Evolutionary conservation across 1,140 invertebrate genomes (phyloP).

Genomic region (Diuraphis noxia): DNA sequence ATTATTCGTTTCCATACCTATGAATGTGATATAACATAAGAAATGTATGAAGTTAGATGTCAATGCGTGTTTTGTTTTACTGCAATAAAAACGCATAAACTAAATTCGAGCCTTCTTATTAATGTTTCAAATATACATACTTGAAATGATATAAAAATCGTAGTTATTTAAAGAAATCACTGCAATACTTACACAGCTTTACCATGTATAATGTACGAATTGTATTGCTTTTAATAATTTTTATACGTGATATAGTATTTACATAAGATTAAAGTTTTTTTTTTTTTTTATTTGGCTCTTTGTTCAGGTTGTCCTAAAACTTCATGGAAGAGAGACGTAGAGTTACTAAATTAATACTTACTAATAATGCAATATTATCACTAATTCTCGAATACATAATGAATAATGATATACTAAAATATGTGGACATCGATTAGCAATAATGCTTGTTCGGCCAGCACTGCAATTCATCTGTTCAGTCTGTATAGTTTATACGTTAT

Average conservation of each 20-base stretch:
- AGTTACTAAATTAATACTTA: background rate
- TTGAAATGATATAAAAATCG: too few relatives aligned
- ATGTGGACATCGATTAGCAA: background rate
- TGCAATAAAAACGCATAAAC: too few relatives aligned
- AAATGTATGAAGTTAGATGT: too few relatives aligned
- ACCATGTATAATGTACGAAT: background rate
- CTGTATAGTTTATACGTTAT: background rate
- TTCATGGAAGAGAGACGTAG: background rate
- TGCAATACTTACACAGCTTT: background rate
- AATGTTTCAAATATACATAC: too few relatives aligned
- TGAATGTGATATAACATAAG: too few relatives aligned
- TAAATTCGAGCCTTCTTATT: too few relatives aligned
- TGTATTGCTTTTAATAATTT: too few relatives aligned
- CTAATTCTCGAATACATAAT: background rate
- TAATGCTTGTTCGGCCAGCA: background rate
- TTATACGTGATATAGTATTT: too few relatives aligned
- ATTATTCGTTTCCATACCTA: too few relatives aligned
- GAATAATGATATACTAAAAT: background rate
- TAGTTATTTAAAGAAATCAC: background rate
- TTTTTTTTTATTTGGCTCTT: background rate
- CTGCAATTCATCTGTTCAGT: background rate
- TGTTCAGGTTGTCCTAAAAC: background rate
- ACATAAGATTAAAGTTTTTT: too few relatives aligned
- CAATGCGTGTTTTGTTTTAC: too few relatives aligned
- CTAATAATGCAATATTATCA: background rate